Percentiles rank a stretch among this genome's conserved stretches.
Evolutionary conservation across 2,888 invertebrate genomes (phyloP).

Genomic region (Conops quadrifasciatus): DNA sequence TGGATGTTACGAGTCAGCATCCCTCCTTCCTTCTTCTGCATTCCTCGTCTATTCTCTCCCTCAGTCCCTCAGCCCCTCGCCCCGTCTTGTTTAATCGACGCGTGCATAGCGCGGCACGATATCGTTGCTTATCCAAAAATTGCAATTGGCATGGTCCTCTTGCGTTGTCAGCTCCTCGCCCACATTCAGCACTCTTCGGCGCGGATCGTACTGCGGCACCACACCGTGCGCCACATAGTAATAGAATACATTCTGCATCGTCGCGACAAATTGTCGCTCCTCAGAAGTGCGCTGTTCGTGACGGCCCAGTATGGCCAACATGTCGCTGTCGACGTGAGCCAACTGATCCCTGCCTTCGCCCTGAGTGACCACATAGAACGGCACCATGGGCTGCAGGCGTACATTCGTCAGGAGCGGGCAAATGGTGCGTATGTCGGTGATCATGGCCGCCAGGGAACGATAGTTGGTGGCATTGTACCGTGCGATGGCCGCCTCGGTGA

Average conservation of each 20-base stretch:
- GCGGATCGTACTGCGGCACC: constrained; percentile 70
- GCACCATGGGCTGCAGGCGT: constrained; percentile 71
- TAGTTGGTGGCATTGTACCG: constrained; percentile 76
- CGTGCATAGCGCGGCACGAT: constrained; percentile 80
- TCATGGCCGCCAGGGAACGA: constrained; percentile 74
- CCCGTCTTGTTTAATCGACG: constrained; percentile 70
- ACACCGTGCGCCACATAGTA: constrained; percentile 82
- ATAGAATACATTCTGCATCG: constrained; percentile 85
- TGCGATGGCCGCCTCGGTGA: constrained; percentile 71
- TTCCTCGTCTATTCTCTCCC: neutral
- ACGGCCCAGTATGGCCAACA: constrained; percentile 80
- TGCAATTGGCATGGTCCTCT: constrained; percentile 76
- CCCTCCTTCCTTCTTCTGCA: constrained; percentile 18
- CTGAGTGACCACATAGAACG: constrained; percentile 79
- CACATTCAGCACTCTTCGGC: constrained; percentile 71
- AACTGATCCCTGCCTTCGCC: constrained; percentile 66
- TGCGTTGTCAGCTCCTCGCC: constrained; percentile 76
- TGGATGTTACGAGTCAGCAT: neutral
- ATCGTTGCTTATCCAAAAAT: constrained; percentile 78
- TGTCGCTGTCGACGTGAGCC: constrained; percentile 73
- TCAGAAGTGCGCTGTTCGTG: constrained; percentile 77
- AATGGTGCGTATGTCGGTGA: constrained; percentile 80
- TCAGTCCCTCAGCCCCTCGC: neutral
- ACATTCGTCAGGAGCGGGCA: constrained; percentile 80
- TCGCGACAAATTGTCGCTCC: constrained; percentile 77